Evolutionary conservation across 37 sponge, comb jelly and placozoan species (phyloP), one percentile per base, ranked within the genome.

Genomic region (Halichondria panicea): DNA sequence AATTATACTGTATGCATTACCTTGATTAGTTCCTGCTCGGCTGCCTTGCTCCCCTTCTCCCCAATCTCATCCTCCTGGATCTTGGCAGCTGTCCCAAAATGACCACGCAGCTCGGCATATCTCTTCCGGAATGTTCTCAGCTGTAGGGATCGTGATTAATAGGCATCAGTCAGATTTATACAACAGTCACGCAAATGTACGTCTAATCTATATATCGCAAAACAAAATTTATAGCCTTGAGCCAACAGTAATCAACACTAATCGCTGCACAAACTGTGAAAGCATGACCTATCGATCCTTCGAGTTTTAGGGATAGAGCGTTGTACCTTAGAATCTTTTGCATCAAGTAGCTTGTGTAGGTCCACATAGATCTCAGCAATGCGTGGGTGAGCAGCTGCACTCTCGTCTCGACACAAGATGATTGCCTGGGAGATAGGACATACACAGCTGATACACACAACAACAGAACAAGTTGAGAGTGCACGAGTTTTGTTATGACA

Each of bases 11-110:
- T n/a, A n/a, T n/a, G n/a, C 7, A 40, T 54, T 68, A 83, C 89
- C 68, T 83, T 72, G 34, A 83, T 74, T 2, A 89, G 41, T 40
- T 89, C n/a, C n/a, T 68, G 28, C 22, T 89, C 84, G 15, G 27
- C 27, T 2, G 43, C 80, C 59, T 72, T 83, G 30, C 46, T 40
- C 24, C 70, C 76, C 39, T 75, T 83, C 13, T 83, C 89, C 68
- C 38, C 45, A 13, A 48, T 59, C 60, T 89, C 89, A n/a, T 79
- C 84, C 54, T 79, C 70, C 36, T 75, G 54, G 41, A 89, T 44
- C 67, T 89, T 89, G 21, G 76, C 84, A 30, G 71, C 74, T 59
- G 73, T 79, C 18, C 79, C 89, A 68, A 68, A 42, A 40, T 77
- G 75, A 28, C 64, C 75, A 19, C 44, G 39, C 19, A 41, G 35